Evolutionary conservation across 2,113 vertebrate species (phyloP).

Genomic region (Lampris incognitus): DNA sequence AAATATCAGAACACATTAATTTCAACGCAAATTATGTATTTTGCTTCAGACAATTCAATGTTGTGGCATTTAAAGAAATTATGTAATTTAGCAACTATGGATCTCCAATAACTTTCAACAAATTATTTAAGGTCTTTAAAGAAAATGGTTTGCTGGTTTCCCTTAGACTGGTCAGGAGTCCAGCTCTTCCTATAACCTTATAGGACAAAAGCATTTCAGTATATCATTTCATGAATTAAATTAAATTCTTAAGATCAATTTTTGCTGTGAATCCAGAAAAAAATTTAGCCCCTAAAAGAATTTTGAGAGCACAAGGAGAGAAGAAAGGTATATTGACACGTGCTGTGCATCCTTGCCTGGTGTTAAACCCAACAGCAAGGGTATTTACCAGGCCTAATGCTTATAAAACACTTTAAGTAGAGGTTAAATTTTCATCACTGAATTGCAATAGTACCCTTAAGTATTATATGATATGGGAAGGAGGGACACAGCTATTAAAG

Average conservation of each 20-base stretch:
- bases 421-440: slow-evolving; percentile 46
- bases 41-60: slow-evolving; percentile 59
- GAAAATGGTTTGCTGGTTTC: slow-evolving; percentile 39
- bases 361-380: slow-evolving; percentile 7
- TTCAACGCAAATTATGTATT: slow-evolving; percentile 23
- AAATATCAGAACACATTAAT: slow-evolving; percentile 59
- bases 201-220: slow-evolving; percentile 24
- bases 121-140: slow-evolving; percentile 31
- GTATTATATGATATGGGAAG: slow-evolving; percentile 44
- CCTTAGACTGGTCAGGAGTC: slow-evolving; percentile 34
- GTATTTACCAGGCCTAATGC: slow-evolving; percentile 35
- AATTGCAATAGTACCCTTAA: slow-evolving; percentile 27
- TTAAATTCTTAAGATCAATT: slow-evolving; percentile 10
- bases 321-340: background rate
- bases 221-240: slow-evolving; percentile 41
- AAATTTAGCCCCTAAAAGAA: background rate
- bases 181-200: slow-evolving; percentile 28
- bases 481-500: slow-evolving; percentile 54
- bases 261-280: slow-evolving; percentile 21
- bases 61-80: slow-evolving; percentile 55
- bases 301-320: background rate
- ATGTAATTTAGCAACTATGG: slow-evolving; percentile 37
- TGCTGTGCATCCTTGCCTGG: background rate
- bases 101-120: slow-evolving; percentile 35
- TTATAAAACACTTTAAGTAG: slow-evolving; percentile 42